Conservation (phyloP, 2,888 invertebrate genomes). For the Thymelicus lineola region DNA sequence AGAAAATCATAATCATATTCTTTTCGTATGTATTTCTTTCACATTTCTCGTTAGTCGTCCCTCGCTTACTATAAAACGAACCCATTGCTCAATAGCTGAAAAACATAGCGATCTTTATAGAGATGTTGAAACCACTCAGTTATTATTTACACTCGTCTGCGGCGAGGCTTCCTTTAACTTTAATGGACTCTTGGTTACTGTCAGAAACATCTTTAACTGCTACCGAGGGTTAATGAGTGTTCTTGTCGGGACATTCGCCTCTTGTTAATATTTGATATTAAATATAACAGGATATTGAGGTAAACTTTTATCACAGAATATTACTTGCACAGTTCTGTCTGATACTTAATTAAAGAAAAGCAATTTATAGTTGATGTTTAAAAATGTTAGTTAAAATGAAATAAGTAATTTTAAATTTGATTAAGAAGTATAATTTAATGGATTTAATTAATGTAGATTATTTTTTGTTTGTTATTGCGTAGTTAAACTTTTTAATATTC, state of each 20-base stretch:
- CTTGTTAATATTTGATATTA: slow-evolving; percentile 49
- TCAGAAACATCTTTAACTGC: slow-evolving; percentile 59
- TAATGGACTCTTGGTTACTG: slow-evolving; percentile 58
- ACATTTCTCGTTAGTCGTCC: background rate
- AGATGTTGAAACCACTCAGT: slow-evolving; percentile 51
- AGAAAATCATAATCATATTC: too few relatives aligned
- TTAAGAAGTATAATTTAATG: background rate
- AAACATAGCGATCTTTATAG: slow-evolving; percentile 32
- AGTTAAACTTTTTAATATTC: too few relatives aligned
- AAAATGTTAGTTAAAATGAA: background rate
- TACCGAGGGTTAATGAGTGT: slow-evolving; percentile 49
- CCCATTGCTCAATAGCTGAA: slow-evolving; percentile 17
- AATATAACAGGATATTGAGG: slow-evolving; percentile 38
- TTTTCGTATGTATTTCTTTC: too few relatives aligned
- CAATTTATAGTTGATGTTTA: slow-evolving; percentile 1
- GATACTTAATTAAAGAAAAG: slow-evolving; percentile 16
- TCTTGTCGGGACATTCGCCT: slow-evolving; percentile 42
- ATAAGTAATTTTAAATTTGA: background rate
- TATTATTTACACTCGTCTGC: slow-evolving; percentile 64
- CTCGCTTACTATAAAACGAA: slow-evolving; percentile 14
- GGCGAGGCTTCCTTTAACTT: slow-evolving; percentile 54
- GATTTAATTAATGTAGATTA: too few relatives aligned
- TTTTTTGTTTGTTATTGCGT: too few relatives aligned
- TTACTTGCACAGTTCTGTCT: slow-evolving; percentile 17
- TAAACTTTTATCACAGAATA: slow-evolving; percentile 34